These are phyloP conservation scores for Orgyia antiqua DNA, from an alignment of 2,888 invertebrate genomes.

Conservation along the genomic window DNA sequence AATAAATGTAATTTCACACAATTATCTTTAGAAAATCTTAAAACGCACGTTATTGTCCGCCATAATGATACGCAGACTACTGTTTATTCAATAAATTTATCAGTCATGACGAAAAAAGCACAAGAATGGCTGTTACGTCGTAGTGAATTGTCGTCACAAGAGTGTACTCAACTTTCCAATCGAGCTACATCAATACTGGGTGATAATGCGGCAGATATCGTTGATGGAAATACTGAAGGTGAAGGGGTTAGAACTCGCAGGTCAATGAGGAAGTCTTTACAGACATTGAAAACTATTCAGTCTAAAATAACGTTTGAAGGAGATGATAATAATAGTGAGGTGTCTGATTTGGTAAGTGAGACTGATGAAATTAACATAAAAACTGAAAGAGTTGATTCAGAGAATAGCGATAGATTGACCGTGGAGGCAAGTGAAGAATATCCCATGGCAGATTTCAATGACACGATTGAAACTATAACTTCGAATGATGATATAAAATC, in stretches of 20 bases:
- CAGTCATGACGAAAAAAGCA: slow-evolving; percentile 43
- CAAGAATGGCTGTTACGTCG: slow-evolving; percentile 32
- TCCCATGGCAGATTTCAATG: slow-evolving; percentile 4
- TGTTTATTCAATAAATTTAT: slow-evolving; percentile 60
- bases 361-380: slow-evolving; percentile 17
- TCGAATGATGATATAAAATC: background rate
- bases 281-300: slow-evolving; percentile 26
- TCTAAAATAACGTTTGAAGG: slow-evolving; percentile 58
- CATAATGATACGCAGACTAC: slow-evolving; percentile 71
- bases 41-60: slow-evolving; percentile 79
- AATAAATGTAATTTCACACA: slow-evolving; percentile 86
- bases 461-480: slow-evolving; percentile 2
- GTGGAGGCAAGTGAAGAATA: slow-evolving; percentile 6
- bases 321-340: slow-evolving; percentile 31
- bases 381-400: slow-evolving; percentile 16
- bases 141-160: slow-evolving; percentile 8
- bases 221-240: background rate
- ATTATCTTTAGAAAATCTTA: slow-evolving; percentile 77
- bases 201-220: background rate
- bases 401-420: slow-evolving; percentile 14
- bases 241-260: slow-evolving; percentile 4
- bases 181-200: background rate
- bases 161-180: background rate
- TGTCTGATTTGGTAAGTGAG: slow-evolving; percentile 15
- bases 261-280: background rate